Evolutionary conservation across 2,888 invertebrate genomes (phyloP).

Genomic region (Coremacera marginata): DNA sequence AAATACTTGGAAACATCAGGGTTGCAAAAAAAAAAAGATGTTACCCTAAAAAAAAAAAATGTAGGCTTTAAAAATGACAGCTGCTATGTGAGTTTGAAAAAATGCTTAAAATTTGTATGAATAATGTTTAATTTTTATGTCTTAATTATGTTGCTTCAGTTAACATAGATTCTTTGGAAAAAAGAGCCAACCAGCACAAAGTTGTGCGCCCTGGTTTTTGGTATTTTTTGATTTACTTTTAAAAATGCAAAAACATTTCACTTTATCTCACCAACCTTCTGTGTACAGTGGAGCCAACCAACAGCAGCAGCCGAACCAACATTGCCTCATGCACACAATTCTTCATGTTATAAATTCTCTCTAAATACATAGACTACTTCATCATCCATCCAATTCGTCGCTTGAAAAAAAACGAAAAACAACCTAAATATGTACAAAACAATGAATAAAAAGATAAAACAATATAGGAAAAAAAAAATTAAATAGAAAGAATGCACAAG

Average conservation of each 20-base stretch:
- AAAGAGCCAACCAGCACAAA: neutral
- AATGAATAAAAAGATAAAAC: neutral
- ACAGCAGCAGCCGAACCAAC: neutral
- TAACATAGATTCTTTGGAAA: too few relatives aligned
- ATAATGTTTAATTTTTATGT: too few relatives aligned
- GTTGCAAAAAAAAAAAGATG: too few relatives aligned
- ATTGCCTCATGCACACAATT: constrained; percentile 12
- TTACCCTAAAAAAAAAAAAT: too few relatives aligned
- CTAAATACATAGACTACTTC: constrained; percentile 8
- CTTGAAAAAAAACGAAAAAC: neutral
- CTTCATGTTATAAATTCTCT: constrained; percentile 23
- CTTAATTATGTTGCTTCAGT: too few relatives aligned
- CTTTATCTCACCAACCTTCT: neutral
- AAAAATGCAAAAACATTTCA: neutral
- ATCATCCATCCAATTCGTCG: constrained; percentile 20
- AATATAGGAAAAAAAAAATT: neutral
- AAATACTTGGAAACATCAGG: constrained; percentile 4
- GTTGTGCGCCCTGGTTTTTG: neutral
- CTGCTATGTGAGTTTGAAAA: too few relatives aligned
- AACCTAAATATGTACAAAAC: constrained; percentile 3
- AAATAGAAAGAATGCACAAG: constrained; percentile 14
- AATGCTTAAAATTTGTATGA: too few relatives aligned
- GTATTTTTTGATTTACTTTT: neutral
- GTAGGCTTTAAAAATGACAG: too few relatives aligned
- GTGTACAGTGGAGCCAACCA: neutral